Percentiles rank a stretch among this genome's conserved stretches.
Evolutionary conservation across 2,113 vertebrate genomes (phyloP).

Genomic region (Dendropsophus ebraccatus): DNA sequence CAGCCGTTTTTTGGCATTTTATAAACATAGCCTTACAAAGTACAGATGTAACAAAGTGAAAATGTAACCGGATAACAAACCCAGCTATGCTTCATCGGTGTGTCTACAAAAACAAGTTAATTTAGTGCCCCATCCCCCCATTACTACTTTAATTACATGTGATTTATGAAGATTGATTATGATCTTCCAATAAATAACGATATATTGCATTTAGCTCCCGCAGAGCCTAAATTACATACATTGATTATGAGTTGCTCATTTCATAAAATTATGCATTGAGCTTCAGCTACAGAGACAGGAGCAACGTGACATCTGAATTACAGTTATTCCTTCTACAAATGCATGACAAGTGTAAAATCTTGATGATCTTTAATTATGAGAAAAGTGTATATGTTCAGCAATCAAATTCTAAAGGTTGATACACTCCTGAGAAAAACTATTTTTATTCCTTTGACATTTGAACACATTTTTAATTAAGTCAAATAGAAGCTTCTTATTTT

Average conservation of each 20-base stretch:
- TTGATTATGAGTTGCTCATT: conserved; percentile 20
- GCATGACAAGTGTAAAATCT: conserved; percentile 9
- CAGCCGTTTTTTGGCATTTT: no score
- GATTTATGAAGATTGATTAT: conserved; percentile 2
- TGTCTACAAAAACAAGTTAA: background rate
- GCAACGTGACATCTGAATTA: background rate
- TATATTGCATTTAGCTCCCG: background rate
- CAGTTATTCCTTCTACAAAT: background rate
- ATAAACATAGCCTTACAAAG: no score
- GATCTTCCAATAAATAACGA: background rate
- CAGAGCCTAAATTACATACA: conserved; percentile 7
- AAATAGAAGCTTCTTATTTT: conserved; percentile 43
- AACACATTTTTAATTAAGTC: conserved; percentile 44
- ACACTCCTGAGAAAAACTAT: conserved; percentile 21
- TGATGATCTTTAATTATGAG: conserved; percentile 25
- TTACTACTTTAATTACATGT: background rate
- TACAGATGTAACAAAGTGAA: no score
- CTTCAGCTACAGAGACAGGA: background rate
- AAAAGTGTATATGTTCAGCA: conserved; percentile 19
- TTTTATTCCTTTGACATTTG: conserved; percentile 51
- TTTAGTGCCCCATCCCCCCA: background rate
- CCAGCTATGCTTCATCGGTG: background rate
- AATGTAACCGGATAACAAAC: background rate
- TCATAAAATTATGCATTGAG: background rate
- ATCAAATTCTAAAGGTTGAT: conserved; percentile 15